These are phyloP conservation scores for Empidonax traillii DNA, from an alignment of 2,113 vertebrate species.

Conservation along the genomic window DNA sequence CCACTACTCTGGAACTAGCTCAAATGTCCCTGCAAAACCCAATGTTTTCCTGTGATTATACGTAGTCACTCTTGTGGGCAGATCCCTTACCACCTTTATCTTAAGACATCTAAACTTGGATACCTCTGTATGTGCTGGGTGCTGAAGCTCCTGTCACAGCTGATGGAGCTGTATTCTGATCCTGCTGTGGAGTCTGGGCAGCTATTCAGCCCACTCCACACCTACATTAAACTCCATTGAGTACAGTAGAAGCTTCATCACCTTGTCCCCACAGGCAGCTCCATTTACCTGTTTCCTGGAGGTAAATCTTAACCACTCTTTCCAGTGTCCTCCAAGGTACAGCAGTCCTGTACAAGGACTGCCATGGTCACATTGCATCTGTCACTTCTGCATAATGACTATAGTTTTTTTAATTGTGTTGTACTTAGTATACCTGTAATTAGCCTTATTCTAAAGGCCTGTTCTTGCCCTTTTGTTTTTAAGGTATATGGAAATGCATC, in stretches of 20 bases:
- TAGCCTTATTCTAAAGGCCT: background rate
- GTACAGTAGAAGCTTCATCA: background rate
- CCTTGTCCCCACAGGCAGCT: background rate
- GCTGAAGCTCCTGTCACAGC: accelerated
- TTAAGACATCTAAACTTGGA: background rate
- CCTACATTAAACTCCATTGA: background rate
- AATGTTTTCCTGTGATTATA: accelerated
- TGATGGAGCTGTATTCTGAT: background rate
- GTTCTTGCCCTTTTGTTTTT: background rate
- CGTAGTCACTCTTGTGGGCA: background rate
- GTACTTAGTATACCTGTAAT: background rate
- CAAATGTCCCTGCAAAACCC: background rate
- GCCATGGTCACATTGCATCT: background rate
- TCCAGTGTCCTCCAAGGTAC: background rate
- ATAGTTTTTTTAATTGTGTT: background rate
- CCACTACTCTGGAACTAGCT: background rate
- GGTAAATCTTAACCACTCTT: background rate
- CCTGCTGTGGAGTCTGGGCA: background rate
- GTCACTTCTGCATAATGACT: background rate
- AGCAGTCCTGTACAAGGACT: background rate
- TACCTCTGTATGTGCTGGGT: background rate
- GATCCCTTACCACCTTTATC: background rate
- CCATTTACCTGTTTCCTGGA: background rate
- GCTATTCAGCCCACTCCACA: accelerated
- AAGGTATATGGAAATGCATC: background rate